These are phyloP conservation scores for Hypselothyrea guttata DNA, from an alignment of 2,888 invertebrate genomes.

Conservation along the genomic window DNA sequence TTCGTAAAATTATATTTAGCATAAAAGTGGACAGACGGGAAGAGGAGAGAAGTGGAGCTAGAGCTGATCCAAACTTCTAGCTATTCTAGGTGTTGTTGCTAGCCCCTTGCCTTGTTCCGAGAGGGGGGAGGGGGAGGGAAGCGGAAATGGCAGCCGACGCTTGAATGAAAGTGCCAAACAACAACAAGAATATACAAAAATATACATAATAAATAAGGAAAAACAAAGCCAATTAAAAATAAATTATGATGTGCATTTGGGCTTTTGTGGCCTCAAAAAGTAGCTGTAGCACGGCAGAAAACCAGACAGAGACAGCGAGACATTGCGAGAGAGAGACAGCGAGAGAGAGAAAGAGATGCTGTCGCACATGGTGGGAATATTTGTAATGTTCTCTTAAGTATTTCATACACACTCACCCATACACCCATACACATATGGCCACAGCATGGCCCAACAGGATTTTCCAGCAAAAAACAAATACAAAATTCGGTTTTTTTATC, in stretches of 20 bases:
- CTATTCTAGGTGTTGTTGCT: conserved; percentile 4
- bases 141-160: conserved; percentile 61
- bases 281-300: background rate
- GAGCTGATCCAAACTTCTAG: conserved; percentile 3
- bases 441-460: too few species aligned
- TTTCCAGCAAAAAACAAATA: too few species aligned
- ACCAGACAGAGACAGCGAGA: too few species aligned
- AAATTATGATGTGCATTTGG: conserved; percentile 65
- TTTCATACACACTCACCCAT: conserved; percentile 3
- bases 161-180: conserved; percentile 10
- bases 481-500: too few species aligned
- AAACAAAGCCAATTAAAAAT: conserved; percentile 70
- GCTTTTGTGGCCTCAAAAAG: conserved; percentile 13
- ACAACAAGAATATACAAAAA: conserved; percentile 9
- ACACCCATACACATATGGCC: background rate
- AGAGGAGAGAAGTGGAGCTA: too few species aligned
- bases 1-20: background rate
- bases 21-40: too few species aligned
- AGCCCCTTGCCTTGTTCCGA: too few species aligned
- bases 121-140: background rate
- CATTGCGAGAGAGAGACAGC: too few species aligned
- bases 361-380: too few species aligned
- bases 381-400: too few species aligned
- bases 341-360: too few species aligned
- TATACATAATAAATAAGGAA: conserved; percentile 35